Evolutionary conservation across 2,797 vertebrate genomes (phyloP).

Genomic region (Ctenopoma kingsleyae): DNA sequence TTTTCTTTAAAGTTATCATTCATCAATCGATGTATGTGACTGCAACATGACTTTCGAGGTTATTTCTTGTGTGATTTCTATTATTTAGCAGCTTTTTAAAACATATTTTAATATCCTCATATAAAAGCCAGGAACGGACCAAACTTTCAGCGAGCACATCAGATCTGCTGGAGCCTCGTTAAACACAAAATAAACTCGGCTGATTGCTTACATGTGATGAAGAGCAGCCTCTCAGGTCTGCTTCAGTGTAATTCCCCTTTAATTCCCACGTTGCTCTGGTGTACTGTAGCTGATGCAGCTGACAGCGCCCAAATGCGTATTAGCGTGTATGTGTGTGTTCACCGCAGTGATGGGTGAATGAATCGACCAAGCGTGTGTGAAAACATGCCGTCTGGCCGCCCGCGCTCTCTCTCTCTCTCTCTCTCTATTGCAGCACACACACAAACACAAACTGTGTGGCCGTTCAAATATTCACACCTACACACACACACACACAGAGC

Average conservation of each 20-base stretch:
- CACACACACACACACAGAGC: conserved; percentile 24
- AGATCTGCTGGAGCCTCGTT: background rate
- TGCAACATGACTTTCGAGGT: conserved; percentile 20
- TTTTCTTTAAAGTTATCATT: conserved; percentile 14
- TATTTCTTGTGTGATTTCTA: conserved; percentile 30
- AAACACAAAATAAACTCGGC: background rate
- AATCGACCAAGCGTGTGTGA: conserved; percentile 69
- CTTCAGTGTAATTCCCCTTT: conserved; percentile 43
- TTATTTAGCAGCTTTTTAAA: conserved; percentile 24
- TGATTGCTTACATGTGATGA: background rate
- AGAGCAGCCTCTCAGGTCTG: conserved; percentile 8
- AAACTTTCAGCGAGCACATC: conserved; percentile 2
- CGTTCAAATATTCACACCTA: conserved; percentile 34
- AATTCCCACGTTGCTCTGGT: conserved; percentile 47
- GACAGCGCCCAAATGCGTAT: conserved; percentile 60
- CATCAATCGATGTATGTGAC: conserved; percentile 13
- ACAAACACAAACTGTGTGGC: conserved; percentile 18
- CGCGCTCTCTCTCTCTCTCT: conserved; percentile 6
- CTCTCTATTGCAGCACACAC: conserved; percentile 31
- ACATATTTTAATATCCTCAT: background rate
- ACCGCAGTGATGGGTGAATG: conserved; percentile 64
- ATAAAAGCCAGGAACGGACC: background rate
- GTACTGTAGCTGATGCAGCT: conserved; percentile 57
- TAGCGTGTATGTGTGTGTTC: conserved; percentile 44
- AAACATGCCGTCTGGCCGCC: conserved; percentile 60